phyloP scores from a whole-genome alignment of 2,888 invertebrate species.

The Cacoxenus indagator region DNA sequence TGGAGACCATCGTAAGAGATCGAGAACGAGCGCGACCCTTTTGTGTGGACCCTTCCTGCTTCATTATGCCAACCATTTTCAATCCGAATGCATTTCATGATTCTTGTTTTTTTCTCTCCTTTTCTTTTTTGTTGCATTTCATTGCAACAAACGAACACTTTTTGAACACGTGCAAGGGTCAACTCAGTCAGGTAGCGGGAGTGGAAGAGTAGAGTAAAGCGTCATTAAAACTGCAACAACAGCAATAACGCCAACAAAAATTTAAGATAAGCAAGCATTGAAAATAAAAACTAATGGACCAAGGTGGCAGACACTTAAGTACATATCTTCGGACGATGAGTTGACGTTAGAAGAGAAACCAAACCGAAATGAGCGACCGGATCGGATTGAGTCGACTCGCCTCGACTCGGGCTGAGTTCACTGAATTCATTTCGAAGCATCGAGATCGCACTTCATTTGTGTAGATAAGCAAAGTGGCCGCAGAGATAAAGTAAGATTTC shows the following conservation, averaged over 20 bases:
- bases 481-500: neutral
- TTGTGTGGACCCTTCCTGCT: constrained; percentile 25
- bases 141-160: constrained; percentile 37
- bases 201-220: neutral
- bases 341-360: neutral
- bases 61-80: constrained; percentile 4
- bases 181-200: constrained; percentile 54
- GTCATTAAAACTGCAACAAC: constrained; percentile 12
- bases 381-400: neutral
- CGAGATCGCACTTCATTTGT: constrained; percentile 6
- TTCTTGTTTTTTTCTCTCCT: constrained; percentile 18
- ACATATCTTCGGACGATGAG: neutral
- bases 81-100: constrained; percentile 17
- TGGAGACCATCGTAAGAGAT: constrained; percentile 7
- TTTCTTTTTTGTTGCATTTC: constrained; percentile 48
- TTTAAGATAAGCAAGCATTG: constrained; percentile 46
- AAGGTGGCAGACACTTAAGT: constrained; percentile 20
- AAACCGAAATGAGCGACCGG: neutral
- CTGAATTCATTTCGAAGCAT: neutral
- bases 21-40: constrained; percentile 32
- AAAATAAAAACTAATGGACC: constrained; percentile 50
- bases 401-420: neutral
- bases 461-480: constrained; percentile 10
- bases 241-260: constrained; percentile 36
- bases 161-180: constrained; percentile 68